Evolutionary conservation across 2,113 vertebrate genomes (phyloP), one percentile per base, ranked within the genome.

Genomic region (Festucalex cinctus): DNA sequence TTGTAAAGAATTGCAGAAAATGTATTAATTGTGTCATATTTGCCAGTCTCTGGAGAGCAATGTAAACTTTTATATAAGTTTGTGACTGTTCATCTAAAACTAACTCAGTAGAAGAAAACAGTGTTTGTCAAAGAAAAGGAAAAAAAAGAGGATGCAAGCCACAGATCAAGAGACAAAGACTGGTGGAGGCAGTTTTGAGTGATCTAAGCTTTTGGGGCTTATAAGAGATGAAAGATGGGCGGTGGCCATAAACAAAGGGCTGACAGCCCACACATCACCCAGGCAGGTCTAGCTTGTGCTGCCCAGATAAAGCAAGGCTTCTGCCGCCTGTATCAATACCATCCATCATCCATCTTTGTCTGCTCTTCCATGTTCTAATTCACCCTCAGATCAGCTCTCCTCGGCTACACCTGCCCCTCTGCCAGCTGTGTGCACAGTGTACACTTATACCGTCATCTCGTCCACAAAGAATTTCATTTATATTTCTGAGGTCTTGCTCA

Each of bases 251-350:
- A 92, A 92, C 88, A 91, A 91, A 86, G 77, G 69, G 67, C 75
- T 87, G 91, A 92, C 91, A 92, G 89, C 83, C 85, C 84, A 92
- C 91, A 88, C 88, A 91, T 92, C 91, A 92, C 86, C 78, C 75
- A 83, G 86, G 89, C 91, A 92, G 89, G 81, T 86, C 89, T 88
- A 86, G 82, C 85, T 89, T 85, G 88, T 86, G 90, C 89, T 86
- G 83, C 78, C 77, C 88, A 88, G 91, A 92, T 92, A 92, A 92
- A 90, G 84, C 81, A 54, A 79, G 79, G 88, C 84, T 75, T 82
- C 80, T 85, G 80, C 85, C 83, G 88, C 80, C 79, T 80, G 85
- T 91, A 91, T 92, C 91, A 90, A 85, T 87, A 85, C 68, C 89
- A 92, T 92, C 88, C 90, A 87, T 92, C 91, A 92, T 91, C 87